These are phyloP conservation scores for Paramisgurnus dabryanus DNA, from an alignment of 2,113 vertebrate genomes.

Conservation along the genomic window DNA sequence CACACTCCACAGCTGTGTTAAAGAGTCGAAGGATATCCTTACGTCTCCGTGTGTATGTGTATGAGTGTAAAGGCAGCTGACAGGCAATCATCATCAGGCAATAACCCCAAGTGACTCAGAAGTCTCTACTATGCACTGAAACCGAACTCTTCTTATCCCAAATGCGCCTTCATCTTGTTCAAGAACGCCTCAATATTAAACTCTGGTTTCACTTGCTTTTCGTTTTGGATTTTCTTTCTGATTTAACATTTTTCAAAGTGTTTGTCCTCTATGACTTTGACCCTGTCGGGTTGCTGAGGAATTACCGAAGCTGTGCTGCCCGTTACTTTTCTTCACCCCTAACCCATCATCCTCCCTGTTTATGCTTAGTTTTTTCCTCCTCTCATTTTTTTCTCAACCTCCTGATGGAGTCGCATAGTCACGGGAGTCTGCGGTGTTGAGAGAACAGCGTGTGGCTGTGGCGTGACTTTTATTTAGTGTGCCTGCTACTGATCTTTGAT, in stretches of 20 bases:
- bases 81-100: slow-evolving; percentile 57
- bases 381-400: slow-evolving; percentile 27
- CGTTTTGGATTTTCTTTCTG: slow-evolving; percentile 58
- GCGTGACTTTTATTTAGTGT: slow-evolving; percentile 63
- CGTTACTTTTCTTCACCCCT: neutral
- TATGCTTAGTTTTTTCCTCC: slow-evolving; percentile 35
- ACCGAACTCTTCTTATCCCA: slow-evolving; percentile 61
- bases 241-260: slow-evolving; percentile 37
- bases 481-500: slow-evolving; percentile 74
- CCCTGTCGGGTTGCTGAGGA: slow-evolving; percentile 36
- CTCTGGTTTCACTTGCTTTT: slow-evolving; percentile 56
- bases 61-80: slow-evolving; percentile 57
- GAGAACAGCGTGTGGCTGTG: slow-evolving; percentile 53
- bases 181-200: slow-evolving; percentile 60
- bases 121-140: slow-evolving; percentile 74
- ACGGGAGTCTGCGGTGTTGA: slow-evolving; percentile 36
- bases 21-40: slow-evolving; percentile 31
- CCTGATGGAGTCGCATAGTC: slow-evolving; percentile 42
- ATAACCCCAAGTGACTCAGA: slow-evolving; percentile 65
- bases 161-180: slow-evolving; percentile 67
- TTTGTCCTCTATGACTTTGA: slow-evolving; percentile 31
- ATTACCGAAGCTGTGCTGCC: slow-evolving; percentile 20
- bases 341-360: slow-evolving; percentile 3
- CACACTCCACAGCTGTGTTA: slow-evolving; percentile 39
- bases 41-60: slow-evolving; percentile 43